Conservation (phyloP, 37 sponge, comb jelly and placozoan genomes). For the Crambe crambe region DNA sequence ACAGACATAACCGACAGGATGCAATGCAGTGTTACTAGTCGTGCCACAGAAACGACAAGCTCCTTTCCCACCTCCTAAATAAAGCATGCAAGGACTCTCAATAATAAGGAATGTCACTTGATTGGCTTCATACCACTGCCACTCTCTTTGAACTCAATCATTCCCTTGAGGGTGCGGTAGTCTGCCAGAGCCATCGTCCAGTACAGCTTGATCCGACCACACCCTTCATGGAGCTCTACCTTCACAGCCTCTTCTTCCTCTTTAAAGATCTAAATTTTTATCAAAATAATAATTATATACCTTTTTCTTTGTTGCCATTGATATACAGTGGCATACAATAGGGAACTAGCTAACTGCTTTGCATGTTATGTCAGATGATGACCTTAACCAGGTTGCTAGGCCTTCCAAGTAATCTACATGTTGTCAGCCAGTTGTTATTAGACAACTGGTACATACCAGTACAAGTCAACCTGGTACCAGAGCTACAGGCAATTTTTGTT, state of each 20-base stretch:
- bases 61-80: slow-evolving; percentile 72
- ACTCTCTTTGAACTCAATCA: slow-evolving; percentile 94
- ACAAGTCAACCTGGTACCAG: no score
- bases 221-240: slow-evolving; percentile 93
- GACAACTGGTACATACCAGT: no score
- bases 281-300: no score
- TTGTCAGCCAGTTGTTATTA: no score
- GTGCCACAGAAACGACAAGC: slow-evolving; percentile 93
- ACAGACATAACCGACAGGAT: slow-evolving; percentile 87
- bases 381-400: no score
- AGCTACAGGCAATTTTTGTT: no score
- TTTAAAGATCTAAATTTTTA: slow-evolving; percentile 95
- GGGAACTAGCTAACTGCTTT: no score
- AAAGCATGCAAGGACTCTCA: not conserved
- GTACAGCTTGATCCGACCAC: slow-evolving; percentile 97
- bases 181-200: slow-evolving; percentile 98
- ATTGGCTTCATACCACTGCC: slow-evolving; percentile 65
- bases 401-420: no score
- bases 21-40: slow-evolving; percentile 65
- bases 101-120: not conserved
- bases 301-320: no score
- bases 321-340: no score
- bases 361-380: no score
- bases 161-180: slow-evolving; percentile 88
- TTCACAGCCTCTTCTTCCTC: slow-evolving; percentile 97